These are phyloP conservation scores for Dallia pectoralis DNA, from an alignment of 2,797 vertebrate species.

Conservation along the genomic window DNA sequence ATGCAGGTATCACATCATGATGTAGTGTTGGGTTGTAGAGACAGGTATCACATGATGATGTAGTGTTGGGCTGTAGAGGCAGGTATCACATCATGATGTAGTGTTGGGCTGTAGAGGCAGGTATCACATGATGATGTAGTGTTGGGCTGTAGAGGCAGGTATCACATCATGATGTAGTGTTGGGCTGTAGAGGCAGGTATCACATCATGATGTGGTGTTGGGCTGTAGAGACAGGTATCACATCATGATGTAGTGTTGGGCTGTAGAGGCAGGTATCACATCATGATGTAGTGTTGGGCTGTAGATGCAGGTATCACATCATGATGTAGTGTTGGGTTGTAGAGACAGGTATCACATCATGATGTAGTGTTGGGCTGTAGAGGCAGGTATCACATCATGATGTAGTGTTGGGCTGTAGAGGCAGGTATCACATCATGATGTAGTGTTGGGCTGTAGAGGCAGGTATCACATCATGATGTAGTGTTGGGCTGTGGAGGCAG, in stretches of 20 bases:
- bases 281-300: too few relatives aligned
- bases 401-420: too few relatives aligned
- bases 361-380: too few relatives aligned
- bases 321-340: background rate
- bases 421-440: slow-evolving; percentile 6
- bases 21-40: too few relatives aligned
- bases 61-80: too few relatives aligned
- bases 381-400: background rate
- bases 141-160: background rate
- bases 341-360: background rate
- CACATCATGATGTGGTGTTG: too few relatives aligned
- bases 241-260: background rate
- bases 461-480: background rate
- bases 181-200: background rate
- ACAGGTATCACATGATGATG: slow-evolving; percentile 4
- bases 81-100: background rate
- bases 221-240: background rate
- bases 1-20: background rate
- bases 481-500: background rate
- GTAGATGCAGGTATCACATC: background rate
- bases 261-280: background rate
- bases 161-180: background rate
- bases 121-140: background rate
- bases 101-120: background rate
- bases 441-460: too few relatives aligned